Conservation (phyloP, 2,797 vertebrate genomes). For the Paedocypris micromegethes region DNA sequence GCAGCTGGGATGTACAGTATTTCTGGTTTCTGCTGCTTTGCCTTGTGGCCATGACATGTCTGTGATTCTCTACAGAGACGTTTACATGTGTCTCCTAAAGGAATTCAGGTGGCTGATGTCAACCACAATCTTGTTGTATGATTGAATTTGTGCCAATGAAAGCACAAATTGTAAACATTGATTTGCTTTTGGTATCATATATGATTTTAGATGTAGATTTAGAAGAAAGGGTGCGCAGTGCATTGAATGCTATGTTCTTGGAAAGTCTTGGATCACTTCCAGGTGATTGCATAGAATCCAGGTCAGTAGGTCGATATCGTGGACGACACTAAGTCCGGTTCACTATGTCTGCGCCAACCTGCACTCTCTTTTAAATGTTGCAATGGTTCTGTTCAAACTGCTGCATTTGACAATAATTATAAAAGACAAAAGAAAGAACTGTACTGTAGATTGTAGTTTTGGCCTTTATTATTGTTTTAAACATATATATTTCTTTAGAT, state of each 20-base stretch:
- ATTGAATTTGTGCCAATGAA: too few species aligned
- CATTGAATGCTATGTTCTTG: slow-evolving; percentile 7
- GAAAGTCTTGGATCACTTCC: too few species aligned
- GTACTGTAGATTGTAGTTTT: too few species aligned
- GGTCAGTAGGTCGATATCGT: slow-evolving; percentile 35
- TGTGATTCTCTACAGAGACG: neutral
- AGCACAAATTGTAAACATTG: too few species aligned
- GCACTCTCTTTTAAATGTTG: neutral
- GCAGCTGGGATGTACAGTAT: neutral
- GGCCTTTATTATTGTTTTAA: too few species aligned
- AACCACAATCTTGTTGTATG: too few species aligned
- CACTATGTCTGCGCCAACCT: slow-evolving; percentile 6
- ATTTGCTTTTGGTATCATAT: too few species aligned
- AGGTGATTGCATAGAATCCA: slow-evolving; percentile 20
- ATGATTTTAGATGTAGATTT: neutral
- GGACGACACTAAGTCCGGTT: slow-evolving; percentile 6
- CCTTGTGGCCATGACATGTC: neutral
- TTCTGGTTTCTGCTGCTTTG: neutral
- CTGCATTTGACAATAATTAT: neutral
- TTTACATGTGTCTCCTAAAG: neutral
- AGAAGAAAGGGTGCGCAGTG: neutral
- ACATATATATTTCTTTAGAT: too few species aligned
- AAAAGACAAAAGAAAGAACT: neutral
- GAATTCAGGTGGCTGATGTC: too few species aligned
- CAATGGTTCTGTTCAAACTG: too few species aligned